These are phyloP conservation scores for Caranx ignobilis DNA, from an alignment of 2,113 vertebrate genomes.

Conservation along the genomic window DNA sequence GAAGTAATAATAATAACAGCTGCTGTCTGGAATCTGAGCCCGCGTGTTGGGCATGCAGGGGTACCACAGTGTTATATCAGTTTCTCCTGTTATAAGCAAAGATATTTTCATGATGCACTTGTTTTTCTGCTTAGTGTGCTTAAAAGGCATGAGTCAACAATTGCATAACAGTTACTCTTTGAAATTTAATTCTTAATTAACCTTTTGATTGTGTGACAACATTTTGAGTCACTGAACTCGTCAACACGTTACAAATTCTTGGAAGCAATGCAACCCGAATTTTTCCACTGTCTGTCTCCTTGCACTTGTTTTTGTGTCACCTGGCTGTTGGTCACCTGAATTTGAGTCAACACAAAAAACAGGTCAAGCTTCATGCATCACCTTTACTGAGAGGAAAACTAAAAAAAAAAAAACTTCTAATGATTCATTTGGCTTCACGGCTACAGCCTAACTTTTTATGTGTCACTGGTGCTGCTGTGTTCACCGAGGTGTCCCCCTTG, in stretches of 20 bases:
- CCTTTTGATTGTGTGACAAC: neutral
- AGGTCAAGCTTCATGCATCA: neutral
- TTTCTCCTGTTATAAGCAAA: neutral
- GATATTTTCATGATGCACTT: neutral
- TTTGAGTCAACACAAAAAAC: neutral
- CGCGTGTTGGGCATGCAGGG: neutral
- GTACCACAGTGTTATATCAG: too few species aligned
- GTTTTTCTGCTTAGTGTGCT: too few species aligned
- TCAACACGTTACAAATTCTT: neutral
- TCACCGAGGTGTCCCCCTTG: neutral
- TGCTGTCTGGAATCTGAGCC: neutral
- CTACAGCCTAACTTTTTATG: neutral
- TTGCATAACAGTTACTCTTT: neutral
- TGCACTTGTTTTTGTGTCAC: neutral
- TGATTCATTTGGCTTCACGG: neutral
- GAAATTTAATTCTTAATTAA: neutral
- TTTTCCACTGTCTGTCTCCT: constrained; percentile 9
- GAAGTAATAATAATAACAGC: neutral
- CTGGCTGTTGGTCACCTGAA: neutral
- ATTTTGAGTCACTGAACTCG: constrained; percentile 6
- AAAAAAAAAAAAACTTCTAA: neutral
- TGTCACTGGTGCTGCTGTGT: neutral
- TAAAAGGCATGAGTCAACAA: constrained; percentile 21
- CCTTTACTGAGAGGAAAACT: neutral
- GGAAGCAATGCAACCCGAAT: neutral